Evolutionary conservation across 1,140 invertebrate genomes (phyloP).

Genomic region (Pachypsylla venusta): DNA sequence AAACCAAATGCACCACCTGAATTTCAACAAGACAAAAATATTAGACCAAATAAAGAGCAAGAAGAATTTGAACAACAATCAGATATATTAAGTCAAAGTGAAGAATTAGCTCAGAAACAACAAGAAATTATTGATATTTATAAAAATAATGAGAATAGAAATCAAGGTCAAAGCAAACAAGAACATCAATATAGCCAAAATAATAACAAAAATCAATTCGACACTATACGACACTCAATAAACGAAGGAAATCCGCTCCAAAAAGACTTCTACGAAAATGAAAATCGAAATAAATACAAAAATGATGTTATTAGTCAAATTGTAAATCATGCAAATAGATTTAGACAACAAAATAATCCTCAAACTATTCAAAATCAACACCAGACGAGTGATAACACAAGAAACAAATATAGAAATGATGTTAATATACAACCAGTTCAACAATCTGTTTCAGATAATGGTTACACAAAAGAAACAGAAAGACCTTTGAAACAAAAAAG

Average conservation of each 20-base stretch:
- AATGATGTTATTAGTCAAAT: not conserved
- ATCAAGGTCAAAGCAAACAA: too few species aligned
- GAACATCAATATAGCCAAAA: too few species aligned
- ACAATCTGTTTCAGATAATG: not conserved
- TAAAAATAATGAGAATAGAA: not conserved
- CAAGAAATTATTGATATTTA: constrained; percentile 2
- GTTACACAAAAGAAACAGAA: not conserved
- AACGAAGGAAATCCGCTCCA: not conserved
- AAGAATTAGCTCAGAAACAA: not conserved
- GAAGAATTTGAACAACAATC: not conserved
- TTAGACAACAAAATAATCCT: not conserved
- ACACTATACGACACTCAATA: not conserved
- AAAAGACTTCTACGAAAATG: not conserved
- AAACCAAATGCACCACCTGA: not conserved
- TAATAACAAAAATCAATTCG: not conserved
- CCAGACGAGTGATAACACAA: not conserved
- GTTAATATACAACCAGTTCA: not conserved
- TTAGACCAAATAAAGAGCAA: not conserved
- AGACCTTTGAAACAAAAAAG: not conserved
- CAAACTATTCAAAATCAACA: not conserved
- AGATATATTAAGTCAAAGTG: not conserved
- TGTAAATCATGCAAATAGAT: constrained; percentile 1
- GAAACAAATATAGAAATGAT: not conserved
- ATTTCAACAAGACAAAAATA: not conserved
- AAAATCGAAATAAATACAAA: not conserved